Percentiles rank a stretch among this genome's conserved stretches.
Conservation (phyloP, 2,797 vertebrate genomes). For the Clarias platycephalus region DNA sequence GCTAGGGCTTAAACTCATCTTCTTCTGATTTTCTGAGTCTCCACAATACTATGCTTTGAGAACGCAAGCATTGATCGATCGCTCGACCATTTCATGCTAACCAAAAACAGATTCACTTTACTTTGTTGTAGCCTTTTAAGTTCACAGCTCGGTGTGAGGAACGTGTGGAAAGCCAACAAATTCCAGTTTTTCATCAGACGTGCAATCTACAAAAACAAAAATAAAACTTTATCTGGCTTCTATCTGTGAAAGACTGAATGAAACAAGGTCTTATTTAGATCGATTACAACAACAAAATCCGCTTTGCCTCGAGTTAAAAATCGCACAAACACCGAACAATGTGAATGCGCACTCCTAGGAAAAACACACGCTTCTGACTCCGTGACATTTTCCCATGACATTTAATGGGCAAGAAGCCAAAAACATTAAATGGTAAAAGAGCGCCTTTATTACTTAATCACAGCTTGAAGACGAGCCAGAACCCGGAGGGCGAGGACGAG, state of each 20-base stretch:
- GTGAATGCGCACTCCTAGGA: background rate
- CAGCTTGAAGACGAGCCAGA: constrained; percentile 33
- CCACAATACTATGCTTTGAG: background rate
- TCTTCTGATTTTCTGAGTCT: background rate
- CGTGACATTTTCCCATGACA: constrained; percentile 55
- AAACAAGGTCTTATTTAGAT: constrained; percentile 51
- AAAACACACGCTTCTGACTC: constrained; percentile 31
- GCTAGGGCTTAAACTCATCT: background rate
- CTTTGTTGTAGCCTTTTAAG: background rate
- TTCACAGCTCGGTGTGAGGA: background rate
- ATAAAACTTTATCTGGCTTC: background rate
- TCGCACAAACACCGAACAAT: background rate
- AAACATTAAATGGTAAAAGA: constrained; percentile 41
- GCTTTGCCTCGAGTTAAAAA: background rate
- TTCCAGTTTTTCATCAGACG: background rate
- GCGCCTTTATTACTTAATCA: constrained; percentile 42
- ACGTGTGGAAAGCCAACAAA: background rate
- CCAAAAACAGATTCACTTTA: background rate
- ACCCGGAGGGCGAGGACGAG: constrained; percentile 4
- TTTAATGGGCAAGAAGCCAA: constrained; percentile 57
- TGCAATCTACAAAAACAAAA: background rate
- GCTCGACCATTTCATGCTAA: background rate
- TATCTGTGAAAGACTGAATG: constrained; percentile 8
- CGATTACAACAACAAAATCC: constrained; percentile 14
- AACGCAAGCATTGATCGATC: too few species aligned